Evolutionary conservation across 1,140 invertebrate species (phyloP).

Genomic region (Nomia melanderi): DNA sequence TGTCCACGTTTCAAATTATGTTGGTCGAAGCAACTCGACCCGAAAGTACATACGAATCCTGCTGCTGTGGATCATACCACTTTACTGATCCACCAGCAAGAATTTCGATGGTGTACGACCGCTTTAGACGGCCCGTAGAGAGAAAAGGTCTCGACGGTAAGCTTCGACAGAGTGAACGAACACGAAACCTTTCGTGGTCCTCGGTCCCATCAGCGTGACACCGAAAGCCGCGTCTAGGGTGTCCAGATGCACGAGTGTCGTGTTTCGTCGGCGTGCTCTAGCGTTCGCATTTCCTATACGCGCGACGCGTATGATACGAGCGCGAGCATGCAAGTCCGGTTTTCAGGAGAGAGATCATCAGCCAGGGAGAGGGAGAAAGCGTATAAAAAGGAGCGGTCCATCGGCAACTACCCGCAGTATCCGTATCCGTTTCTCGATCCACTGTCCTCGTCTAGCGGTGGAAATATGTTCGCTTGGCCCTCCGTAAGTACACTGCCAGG

Average conservation of each 20-base stretch:
- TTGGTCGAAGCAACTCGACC: not conserved
- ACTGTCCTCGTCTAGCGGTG: conserved; percentile 28
- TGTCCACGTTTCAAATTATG: not conserved
- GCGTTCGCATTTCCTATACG: conserved; percentile 45
- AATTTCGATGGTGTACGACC: too few relatives aligned
- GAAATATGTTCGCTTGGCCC: conserved; percentile 52
- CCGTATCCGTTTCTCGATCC: conserved; percentile 48
- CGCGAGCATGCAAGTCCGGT: conserved; percentile 62
- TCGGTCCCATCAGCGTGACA: not conserved
- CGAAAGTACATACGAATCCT: not conserved
- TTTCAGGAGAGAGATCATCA: conserved; percentile 60
- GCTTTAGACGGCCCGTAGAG: too few relatives aligned
- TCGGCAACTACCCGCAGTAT: conserved; percentile 67
- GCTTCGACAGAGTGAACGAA: too few relatives aligned
- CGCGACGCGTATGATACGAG: conserved; percentile 42
- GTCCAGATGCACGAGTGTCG: not conserved
- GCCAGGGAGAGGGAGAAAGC: conserved; percentile 72
- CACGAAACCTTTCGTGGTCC: not conserved
- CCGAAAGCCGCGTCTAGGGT: conserved; percentile 23
- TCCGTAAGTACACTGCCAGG: conserved; percentile 55
- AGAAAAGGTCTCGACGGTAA: too few relatives aligned
- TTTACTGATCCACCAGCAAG: too few relatives aligned
- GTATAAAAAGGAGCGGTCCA: conserved; percentile 76
- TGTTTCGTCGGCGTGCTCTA: conserved; percentile 26
- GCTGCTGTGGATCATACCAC: too few relatives aligned